Conservation (phyloP, 2,113 vertebrate species). For the Nothobranchius furzeri region DNA sequence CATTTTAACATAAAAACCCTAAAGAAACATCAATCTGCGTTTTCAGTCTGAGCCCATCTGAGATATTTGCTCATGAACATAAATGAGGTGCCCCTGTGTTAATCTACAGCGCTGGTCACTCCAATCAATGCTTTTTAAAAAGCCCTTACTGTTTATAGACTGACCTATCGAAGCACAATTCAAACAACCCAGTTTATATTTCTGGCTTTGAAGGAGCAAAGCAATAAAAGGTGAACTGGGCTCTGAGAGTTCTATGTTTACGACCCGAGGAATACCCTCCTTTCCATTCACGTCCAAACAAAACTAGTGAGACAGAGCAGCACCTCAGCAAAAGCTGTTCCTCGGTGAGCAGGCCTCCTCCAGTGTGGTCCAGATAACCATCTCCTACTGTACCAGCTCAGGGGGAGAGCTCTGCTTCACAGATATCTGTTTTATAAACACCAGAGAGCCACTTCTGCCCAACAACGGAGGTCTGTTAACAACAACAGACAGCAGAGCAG, state of each 20-base stretch:
- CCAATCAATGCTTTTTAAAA: too few species aligned
- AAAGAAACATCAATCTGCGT: too few species aligned
- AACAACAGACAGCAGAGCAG: conserved; percentile 17
- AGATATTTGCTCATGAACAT: too few species aligned
- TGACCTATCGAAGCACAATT: neutral
- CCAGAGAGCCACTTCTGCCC: conserved; percentile 14
- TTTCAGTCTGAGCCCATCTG: too few species aligned
- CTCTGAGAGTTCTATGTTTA: conserved; percentile 45
- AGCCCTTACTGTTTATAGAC: too few species aligned
- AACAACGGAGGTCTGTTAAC: conserved; percentile 9
- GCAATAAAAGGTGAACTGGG: neutral
- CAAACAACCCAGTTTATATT: neutral
- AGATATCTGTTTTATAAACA: conserved; percentile 70
- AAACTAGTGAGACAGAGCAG: conserved; percentile 71
- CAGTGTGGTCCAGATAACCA: conserved; percentile 72
- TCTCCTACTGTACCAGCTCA: conserved; percentile 58
- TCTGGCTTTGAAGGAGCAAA: neutral
- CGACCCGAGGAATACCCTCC: conserved; percentile 50
- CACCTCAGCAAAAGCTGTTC: conserved; percentile 48
- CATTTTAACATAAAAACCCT: too few species aligned
- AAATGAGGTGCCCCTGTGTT: too few species aligned
- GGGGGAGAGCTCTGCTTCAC: conserved; percentile 41
- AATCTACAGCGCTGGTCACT: too few species aligned
- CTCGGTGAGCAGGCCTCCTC: conserved; percentile 42
- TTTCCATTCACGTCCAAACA: conserved; percentile 74